Percentiles rank a stretch among this genome's conserved stretches.
These are phyloP conservation scores for Thamnophis sirtalis DNA, from an alignment of 2,113 vertebrate genomes.

Conservation along the genomic window DNA sequence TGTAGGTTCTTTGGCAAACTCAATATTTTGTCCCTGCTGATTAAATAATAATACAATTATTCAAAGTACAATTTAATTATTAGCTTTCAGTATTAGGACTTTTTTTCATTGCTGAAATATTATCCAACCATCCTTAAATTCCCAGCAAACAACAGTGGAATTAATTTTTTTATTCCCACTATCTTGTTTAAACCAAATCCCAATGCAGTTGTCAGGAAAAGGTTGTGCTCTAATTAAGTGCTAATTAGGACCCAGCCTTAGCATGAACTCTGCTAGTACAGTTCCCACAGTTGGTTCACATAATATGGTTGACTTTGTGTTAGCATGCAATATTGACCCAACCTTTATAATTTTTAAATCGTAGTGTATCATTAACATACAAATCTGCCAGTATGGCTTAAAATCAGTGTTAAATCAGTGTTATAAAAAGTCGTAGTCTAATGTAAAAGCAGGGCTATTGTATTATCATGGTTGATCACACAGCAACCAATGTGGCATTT, in stretches of 20 bases:
- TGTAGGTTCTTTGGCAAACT: neutral
- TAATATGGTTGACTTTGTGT: neutral
- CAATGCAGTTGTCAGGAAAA: neutral
- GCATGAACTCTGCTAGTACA: neutral
- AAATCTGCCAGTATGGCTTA: neutral
- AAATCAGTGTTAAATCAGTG: neutral
- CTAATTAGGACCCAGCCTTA: neutral
- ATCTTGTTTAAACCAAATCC: neutral
- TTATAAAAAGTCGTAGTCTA: neutral
- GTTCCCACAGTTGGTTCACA: neutral
- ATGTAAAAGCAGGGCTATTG: neutral
- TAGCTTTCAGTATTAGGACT: neutral
- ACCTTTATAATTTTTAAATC: neutral
- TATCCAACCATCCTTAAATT: neutral
- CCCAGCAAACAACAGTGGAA: neutral
- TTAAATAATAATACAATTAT: neutral
- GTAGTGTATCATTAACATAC: neutral
- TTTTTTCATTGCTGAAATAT: neutral
- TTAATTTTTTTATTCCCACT: neutral
- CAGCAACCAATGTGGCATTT: neutral
- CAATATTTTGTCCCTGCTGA: neutral
- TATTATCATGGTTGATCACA: neutral
- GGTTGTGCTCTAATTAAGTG: neutral
- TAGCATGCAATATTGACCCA: neutral
- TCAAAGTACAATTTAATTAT: neutral